phyloP scores from a whole-genome alignment of 2,888 invertebrate species.

The Acanthosepion pharaonis region DNA sequence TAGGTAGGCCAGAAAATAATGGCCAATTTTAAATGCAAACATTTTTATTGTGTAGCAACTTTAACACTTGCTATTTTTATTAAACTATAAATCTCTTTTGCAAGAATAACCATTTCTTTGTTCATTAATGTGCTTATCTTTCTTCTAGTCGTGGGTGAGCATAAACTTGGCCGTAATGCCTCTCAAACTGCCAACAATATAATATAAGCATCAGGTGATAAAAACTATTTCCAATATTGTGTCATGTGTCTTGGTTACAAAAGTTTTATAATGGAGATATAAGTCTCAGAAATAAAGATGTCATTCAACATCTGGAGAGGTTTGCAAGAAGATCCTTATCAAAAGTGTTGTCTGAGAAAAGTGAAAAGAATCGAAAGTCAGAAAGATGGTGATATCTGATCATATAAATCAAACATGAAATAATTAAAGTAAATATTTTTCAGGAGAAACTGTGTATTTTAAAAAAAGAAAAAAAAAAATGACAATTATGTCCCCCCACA shows the following conservation, averaged over 20 bases:
- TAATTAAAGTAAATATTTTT: too few relatives aligned
- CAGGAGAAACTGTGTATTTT: too few relatives aligned
- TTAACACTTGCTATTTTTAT: neutral
- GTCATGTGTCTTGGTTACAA: neutral
- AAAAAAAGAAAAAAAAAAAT: too few relatives aligned
- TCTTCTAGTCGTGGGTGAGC: neutral
- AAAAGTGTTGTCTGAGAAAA: too few relatives aligned
- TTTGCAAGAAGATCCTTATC: too few relatives aligned
- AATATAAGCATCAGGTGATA: neutral
- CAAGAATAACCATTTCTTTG: neutral
- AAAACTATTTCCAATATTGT: neutral
- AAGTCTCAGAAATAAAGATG: neutral
- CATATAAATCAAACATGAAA: too few relatives aligned
- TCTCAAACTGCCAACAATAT: neutral
- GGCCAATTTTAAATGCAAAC: neutral
- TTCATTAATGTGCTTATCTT: neutral
- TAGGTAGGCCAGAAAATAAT: neutral
- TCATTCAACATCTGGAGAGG: neutral
- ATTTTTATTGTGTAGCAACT: neutral
- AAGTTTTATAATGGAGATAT: neutral
- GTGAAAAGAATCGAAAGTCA: too few relatives aligned
- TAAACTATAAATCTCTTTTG: conserved; percentile 18
- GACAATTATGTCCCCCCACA: too few relatives aligned
- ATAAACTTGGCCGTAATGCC: neutral
- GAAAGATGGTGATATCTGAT: too few relatives aligned